phyloP scores from a whole-genome alignment of 2,888 invertebrate species.

The Tachystola acroxantha region DNA sequence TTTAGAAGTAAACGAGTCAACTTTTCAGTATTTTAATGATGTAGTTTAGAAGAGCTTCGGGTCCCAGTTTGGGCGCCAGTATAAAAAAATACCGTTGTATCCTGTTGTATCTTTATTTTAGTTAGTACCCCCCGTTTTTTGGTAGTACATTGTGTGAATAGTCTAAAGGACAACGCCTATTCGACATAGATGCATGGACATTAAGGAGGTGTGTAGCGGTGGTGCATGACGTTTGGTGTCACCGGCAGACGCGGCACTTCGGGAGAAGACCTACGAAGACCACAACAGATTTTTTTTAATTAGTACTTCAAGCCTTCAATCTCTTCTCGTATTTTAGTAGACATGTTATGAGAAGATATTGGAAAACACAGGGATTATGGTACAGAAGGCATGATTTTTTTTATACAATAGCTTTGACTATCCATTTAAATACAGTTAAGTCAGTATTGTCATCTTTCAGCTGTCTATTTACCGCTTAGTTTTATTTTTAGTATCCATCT shows the following conservation, averaged over 20 bases:
- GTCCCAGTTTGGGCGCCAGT: constrained; percentile 54
- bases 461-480: constrained; percentile 11
- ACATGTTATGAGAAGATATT: too few species aligned
- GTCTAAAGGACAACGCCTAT: constrained; percentile 22
- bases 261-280: constrained; percentile 26
- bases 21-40: constrained; percentile 31
- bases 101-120: constrained; percentile 23
- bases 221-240: constrained; percentile 47
- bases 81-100: constrained; percentile 13
- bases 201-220: constrained; percentile 47
- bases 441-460: constrained; percentile 6
- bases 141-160: constrained; percentile 19
- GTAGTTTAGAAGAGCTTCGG: constrained; percentile 56
- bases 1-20: constrained; percentile 20
- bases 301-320: constrained; percentile 25
- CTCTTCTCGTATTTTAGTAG: background rate
- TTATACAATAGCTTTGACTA: constrained; percentile 8
- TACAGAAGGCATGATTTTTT: constrained; percentile 11
- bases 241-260: constrained; percentile 25
- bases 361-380: constrained; percentile 2
- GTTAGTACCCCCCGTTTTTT: constrained; percentile 29
- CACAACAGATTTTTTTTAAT: constrained; percentile 29
- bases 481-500: constrained; percentile 34
- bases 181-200: constrained; percentile 63
- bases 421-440: background rate